Conservation (phyloP, 2,797 vertebrate genomes). For the Phalanger gymnotis region DNA sequence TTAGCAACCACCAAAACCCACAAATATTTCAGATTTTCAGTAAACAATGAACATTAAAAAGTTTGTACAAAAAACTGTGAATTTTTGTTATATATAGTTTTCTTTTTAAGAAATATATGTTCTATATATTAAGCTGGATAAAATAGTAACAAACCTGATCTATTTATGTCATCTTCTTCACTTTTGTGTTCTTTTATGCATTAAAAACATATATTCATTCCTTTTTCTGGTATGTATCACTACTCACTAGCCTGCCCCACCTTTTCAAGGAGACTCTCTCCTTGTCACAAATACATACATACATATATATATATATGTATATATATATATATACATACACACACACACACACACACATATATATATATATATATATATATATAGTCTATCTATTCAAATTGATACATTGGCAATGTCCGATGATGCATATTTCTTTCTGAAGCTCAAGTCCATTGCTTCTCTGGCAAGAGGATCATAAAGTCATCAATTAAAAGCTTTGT, state of each 20-base stretch:
- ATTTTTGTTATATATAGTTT: background rate
- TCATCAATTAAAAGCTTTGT: background rate
- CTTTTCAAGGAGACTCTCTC: background rate
- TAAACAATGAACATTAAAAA: background rate
- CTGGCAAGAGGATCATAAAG: background rate
- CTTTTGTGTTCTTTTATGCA: background rate
- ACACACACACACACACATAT: too few relatives aligned
- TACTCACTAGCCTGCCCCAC: background rate
- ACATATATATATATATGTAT: too few relatives aligned
- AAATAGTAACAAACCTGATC: background rate
- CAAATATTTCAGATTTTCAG: background rate
- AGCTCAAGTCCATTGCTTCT: background rate
- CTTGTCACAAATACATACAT: background rate
- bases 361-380: too few relatives aligned
- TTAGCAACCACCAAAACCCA: conserved; percentile 6
- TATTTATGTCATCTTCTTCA: background rate
- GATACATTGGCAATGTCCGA: background rate
- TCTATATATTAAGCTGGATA: background rate
- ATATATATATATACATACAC: too few relatives aligned
- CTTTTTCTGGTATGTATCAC: background rate
- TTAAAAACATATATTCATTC: background rate
- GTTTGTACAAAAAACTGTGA: background rate
- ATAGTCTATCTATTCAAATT: background rate
- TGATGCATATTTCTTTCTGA: background rate
- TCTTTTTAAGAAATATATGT: background rate